Conservation (phyloP, 2,888 invertebrate species). For the Eumerus sabulonum region DNA sequence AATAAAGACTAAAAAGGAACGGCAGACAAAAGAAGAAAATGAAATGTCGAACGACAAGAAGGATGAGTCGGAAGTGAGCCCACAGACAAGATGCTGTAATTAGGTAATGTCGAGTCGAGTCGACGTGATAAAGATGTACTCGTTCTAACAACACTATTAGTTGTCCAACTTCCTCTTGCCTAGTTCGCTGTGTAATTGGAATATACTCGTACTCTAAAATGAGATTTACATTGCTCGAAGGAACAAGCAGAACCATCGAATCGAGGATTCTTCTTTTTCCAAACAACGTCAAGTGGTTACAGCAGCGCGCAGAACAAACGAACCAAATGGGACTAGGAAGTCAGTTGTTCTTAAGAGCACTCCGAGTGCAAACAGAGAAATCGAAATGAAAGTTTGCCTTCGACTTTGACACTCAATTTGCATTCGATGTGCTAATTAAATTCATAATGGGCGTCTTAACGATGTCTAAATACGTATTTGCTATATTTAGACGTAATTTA, state of each 20-base stretch:
- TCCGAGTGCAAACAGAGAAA: too few species aligned
- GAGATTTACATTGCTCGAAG: too few species aligned
- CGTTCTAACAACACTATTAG: too few species aligned
- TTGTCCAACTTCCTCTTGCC: too few species aligned
- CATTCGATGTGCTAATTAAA: slow-evolving; percentile 38
- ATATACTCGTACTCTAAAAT: slow-evolving; percentile 15
- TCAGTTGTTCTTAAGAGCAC: too few species aligned
- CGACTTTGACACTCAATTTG: slow-evolving; percentile 38
- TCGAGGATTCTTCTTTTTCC: background rate
- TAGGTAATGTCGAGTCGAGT: slow-evolving; percentile 53
- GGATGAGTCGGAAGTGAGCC: background rate
- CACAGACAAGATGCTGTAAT: slow-evolving; percentile 32
- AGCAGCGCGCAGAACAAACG: too few species aligned
- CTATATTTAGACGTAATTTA: background rate
- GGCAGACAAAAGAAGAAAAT: slow-evolving; percentile 3
- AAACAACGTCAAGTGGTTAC: slow-evolving; percentile 2
- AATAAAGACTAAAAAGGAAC: slow-evolving; percentile 19
- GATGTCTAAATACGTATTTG: slow-evolving; percentile 7
- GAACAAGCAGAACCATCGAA: too few species aligned
- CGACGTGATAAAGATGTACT: slow-evolving; percentile 34
- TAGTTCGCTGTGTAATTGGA: slow-evolving; percentile 11
- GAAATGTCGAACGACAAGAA: slow-evolving; percentile 1
- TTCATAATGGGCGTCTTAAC: slow-evolving; percentile 19
- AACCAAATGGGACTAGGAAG: too few species aligned
- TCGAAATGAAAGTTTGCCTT: slow-evolving; percentile 6